Conservation (phyloP, 2,113 vertebrate species). For the Chinchilla lanigera region DNA sequence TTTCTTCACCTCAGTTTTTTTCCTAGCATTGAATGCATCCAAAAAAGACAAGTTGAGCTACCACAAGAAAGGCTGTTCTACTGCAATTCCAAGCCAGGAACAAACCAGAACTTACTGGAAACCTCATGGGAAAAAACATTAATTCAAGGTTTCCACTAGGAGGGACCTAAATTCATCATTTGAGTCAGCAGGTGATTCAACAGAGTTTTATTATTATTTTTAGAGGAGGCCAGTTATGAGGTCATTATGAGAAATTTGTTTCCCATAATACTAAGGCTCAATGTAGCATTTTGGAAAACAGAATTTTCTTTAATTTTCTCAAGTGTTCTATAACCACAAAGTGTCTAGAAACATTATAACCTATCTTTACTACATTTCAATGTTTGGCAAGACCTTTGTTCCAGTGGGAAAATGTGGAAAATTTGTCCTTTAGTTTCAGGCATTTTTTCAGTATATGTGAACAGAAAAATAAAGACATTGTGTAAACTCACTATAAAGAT, state of each 20-base stretch:
- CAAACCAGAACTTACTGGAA: constrained; percentile 38
- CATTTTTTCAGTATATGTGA: neutral
- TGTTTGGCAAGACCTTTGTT: neutral
- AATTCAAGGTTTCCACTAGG: neutral
- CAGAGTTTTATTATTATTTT: constrained; percentile 15
- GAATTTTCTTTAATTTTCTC: constrained; percentile 31
- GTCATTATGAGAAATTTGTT: neutral
- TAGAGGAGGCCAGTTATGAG: neutral
- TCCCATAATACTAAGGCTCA: neutral
- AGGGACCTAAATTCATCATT: neutral
- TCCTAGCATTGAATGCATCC: constrained; percentile 54
- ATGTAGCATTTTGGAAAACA: constrained; percentile 46
- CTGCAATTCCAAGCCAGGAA: constrained; percentile 34
- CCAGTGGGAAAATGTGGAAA: neutral
- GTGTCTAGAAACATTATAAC: constrained; percentile 20
- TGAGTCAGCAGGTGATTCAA: constrained; percentile 69
- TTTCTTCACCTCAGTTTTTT: constrained; percentile 59
- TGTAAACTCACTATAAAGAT: neutral
- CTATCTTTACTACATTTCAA: constrained; percentile 26
- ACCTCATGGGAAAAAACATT: neutral
- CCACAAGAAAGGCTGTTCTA: constrained; percentile 67
- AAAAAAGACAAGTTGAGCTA: constrained; percentile 53
- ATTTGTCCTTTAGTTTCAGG: constrained; percentile 35
- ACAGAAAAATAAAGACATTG: neutral
- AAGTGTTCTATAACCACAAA: constrained; percentile 33